phyloP scores from a whole-genome alignment of 2,113 vertebrate genomes.

The Eolophus roseicapilla region DNA sequence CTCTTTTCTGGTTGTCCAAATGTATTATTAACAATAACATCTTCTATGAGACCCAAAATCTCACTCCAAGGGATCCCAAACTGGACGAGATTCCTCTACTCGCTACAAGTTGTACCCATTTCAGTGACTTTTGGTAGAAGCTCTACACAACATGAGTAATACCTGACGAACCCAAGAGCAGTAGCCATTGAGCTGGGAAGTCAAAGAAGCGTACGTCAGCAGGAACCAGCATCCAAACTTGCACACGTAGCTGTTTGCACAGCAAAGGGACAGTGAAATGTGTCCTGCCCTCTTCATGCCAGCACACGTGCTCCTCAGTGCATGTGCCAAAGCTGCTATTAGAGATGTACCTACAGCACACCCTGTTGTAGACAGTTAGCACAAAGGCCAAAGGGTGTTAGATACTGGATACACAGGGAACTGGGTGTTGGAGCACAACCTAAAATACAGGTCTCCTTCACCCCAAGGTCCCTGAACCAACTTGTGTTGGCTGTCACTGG shows the following conservation, averaged over 20 bases:
- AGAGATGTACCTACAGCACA: not conserved
- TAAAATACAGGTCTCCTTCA: not conserved
- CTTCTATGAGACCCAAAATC: not conserved
- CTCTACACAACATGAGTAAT: not conserved
- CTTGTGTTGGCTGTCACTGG: not conserved
- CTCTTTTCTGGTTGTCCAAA: not conserved
- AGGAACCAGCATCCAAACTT: not conserved
- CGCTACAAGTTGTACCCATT: not conserved
- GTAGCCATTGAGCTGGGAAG: not conserved
- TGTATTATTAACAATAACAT: not conserved
- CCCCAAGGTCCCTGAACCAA: not conserved
- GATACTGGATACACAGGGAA: not conserved
- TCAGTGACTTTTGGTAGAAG: not conserved
- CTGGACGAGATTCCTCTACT: not conserved
- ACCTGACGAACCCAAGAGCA: not conserved
- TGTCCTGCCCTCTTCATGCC: not conserved
- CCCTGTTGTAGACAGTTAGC: not conserved
- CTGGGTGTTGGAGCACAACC: not conserved
- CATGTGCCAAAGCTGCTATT: not conserved
- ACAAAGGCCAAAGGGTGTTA: not conserved
- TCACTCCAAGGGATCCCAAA: not conserved
- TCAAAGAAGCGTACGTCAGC: not conserved
- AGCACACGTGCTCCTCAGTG: not conserved
- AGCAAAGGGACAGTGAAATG: not conserved
- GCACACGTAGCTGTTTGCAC: not conserved